phyloP scores from a whole-genome alignment of 2,888 invertebrate species.

The Cataglyphis albicans region DNA sequence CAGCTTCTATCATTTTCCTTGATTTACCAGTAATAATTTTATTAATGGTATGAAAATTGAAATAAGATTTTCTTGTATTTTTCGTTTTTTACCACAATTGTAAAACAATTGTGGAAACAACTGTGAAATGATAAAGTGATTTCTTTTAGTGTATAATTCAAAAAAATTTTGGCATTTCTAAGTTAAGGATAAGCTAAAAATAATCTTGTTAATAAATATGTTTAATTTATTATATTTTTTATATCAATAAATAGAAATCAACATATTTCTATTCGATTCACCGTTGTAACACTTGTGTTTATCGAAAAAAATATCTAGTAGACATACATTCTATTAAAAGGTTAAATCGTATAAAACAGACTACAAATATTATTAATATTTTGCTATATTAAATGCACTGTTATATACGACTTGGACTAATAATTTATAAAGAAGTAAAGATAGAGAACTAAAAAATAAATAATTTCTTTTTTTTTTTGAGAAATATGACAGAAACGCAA shows the following conservation, averaged over 20 bases:
- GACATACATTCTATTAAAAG: neutral
- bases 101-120: neutral
- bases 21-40: constrained; percentile 52
- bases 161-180: neutral
- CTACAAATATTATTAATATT: neutral
- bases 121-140: neutral
- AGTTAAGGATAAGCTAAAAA: neutral
- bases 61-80: constrained; percentile 20
- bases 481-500: constrained; percentile 16
- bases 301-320: neutral
- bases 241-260: neutral
- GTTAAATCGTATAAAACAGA: neutral
- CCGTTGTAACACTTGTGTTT: neutral
- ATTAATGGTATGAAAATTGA: constrained; percentile 54
- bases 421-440: neutral
- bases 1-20: constrained; percentile 23
- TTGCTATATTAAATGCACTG: neutral
- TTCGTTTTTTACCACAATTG: neutral
- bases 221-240: constrained; percentile 6
- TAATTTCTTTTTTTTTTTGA: neutral
- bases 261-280: neutral
- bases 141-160: constrained; percentile 1
- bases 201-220: neutral
- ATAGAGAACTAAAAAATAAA: neutral
- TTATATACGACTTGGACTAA: neutral